These are phyloP conservation scores for Rhinoptilus africanus DNA, from an alignment of 2,113 vertebrate genomes.

Conservation along the genomic window DNA sequence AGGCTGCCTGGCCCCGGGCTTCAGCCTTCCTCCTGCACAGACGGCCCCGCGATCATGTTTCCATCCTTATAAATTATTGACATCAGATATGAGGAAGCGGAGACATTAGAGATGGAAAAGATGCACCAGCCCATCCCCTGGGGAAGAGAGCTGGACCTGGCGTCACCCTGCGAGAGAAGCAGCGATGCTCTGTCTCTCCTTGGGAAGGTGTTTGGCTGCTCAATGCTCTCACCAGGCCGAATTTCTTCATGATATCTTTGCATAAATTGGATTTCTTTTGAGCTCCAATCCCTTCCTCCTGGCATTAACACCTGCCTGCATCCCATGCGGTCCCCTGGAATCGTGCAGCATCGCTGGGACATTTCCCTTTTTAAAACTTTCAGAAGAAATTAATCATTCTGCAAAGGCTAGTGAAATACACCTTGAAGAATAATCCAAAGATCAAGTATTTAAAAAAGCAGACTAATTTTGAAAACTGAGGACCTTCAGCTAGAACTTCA, in stretches of 20 bases:
- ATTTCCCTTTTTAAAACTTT: not conserved
- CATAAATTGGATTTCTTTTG: not conserved
- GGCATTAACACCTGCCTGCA: not conserved
- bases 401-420: not conserved
- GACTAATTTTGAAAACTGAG: not conserved
- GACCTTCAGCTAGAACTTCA: not conserved
- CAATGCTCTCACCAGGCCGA: not conserved
- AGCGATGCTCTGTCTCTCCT: not conserved
- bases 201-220: not conserved
- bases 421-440: not conserved
- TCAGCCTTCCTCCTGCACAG: conserved; percentile 12
- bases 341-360: not conserved
- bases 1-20: not conserved
- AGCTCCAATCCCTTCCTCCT: not conserved
- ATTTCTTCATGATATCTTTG: not conserved
- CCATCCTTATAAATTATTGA: conserved; percentile 55
- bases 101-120: conserved; percentile 56
- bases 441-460: not conserved
- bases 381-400: not conserved
- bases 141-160: not conserved
- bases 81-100: not conserved
- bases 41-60: conserved; percentile 5
- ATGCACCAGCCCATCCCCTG: not conserved
- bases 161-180: not conserved
- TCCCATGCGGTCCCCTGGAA: not conserved